A percentile compares a stretch with the other conserved stretches of the same genome.
Conservation (phyloP, 2,113 vertebrate genomes). For the Lota lota region DNA sequence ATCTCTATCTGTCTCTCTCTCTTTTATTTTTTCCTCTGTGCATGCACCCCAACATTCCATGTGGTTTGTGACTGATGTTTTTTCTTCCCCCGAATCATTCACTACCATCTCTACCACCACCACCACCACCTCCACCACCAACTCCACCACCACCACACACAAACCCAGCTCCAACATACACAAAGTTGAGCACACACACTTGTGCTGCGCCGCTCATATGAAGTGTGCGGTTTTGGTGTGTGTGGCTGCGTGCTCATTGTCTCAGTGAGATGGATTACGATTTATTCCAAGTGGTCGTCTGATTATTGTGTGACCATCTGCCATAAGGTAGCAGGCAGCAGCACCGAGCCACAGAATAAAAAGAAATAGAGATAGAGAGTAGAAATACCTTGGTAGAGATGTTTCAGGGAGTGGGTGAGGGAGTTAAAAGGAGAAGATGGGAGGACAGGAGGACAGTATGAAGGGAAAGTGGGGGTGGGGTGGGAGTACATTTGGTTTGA, state of each 20-base stretch:
- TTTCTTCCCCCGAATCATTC: background rate
- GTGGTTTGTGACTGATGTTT: constrained; percentile 25
- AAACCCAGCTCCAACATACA: background rate
- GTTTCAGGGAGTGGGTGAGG: background rate
- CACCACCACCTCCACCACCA: background rate
- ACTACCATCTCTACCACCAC: background rate
- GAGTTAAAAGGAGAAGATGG: background rate
- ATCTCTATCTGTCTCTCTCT: background rate
- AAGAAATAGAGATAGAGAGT: background rate
- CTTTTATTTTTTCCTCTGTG: background rate
- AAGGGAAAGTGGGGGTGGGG: background rate
- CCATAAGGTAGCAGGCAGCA: background rate
- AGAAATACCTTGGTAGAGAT: constrained; percentile 23
- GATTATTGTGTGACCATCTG: constrained; percentile 33
- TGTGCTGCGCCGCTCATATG: too few species aligned
- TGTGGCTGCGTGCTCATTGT: constrained; percentile 19
- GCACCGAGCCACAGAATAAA: constrained; percentile 3
- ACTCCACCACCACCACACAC: constrained; percentile 15
- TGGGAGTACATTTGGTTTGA: constrained; percentile 10
- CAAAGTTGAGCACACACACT: background rate
- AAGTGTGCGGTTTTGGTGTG: too few species aligned
- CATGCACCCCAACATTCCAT: background rate
- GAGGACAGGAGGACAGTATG: background rate
- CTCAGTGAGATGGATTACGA: constrained; percentile 50
- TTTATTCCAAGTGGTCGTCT: too few species aligned